phyloP scores from a whole-genome alignment of 2,888 invertebrate species.

The Ferdinandea cuprea region DNA sequence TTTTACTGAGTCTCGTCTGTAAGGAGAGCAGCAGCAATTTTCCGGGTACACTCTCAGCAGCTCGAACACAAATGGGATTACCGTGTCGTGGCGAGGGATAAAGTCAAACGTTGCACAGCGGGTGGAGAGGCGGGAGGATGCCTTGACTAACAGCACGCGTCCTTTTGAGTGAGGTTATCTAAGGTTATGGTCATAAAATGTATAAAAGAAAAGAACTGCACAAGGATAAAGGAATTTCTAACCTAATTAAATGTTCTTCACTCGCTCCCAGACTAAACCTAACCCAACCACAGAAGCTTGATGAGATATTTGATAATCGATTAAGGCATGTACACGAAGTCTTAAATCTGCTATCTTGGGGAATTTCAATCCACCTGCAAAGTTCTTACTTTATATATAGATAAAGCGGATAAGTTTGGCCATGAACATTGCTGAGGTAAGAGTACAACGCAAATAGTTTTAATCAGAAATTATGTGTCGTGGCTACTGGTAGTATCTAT shows the following conservation, averaged over 20 bases:
- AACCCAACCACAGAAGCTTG: not conserved
- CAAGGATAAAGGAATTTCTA: slow-evolving; percentile 26
- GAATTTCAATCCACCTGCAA: too few relatives aligned
- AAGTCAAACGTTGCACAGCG: slow-evolving; percentile 50
- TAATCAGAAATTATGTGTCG: too few relatives aligned
- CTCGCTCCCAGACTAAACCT: not conserved
- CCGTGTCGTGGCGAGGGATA: slow-evolving; percentile 57
- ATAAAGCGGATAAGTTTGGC: too few relatives aligned
- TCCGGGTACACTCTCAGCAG: slow-evolving; percentile 26
- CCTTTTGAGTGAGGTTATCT: slow-evolving; percentile 45
- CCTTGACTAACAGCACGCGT: slow-evolving; percentile 20
- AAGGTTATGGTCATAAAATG: slow-evolving; percentile 3
- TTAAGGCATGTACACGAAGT: too few relatives aligned
- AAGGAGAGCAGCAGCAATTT: slow-evolving; percentile 42
- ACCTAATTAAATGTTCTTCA: slow-evolving; percentile 59
- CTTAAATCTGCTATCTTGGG: too few relatives aligned
- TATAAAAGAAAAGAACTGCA: slow-evolving; percentile 23
- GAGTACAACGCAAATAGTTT: too few relatives aligned
- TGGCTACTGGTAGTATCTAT: too few relatives aligned
- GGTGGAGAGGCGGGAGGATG: too few relatives aligned
- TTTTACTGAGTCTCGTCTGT: slow-evolving; percentile 23
- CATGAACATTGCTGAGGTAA: too few relatives aligned
- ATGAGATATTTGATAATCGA: too few relatives aligned
- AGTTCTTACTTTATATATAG: too few relatives aligned
- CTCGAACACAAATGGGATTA: slow-evolving; percentile 53